Evolutionary conservation across 2,888 invertebrate genomes (phyloP), one percentile per base, ranked within the genome.

Genomic region (Heliothis peltigera): DNA sequence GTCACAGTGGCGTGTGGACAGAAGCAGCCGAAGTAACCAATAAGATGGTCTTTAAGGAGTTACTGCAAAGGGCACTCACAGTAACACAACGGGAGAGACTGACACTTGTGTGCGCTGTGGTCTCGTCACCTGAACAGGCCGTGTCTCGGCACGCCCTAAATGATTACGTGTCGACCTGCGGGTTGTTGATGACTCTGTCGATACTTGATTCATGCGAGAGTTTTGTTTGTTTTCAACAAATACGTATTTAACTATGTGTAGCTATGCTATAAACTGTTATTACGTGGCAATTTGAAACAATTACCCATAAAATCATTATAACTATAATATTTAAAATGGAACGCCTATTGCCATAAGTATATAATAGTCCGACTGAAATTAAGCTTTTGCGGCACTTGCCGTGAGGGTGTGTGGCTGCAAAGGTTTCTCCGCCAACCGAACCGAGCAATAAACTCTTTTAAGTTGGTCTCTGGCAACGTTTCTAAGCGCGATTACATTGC

Each of bases 401-500:
- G 25, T 8, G n/a, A 1, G 18, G 25, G 12, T 2, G 25, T 8
- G n/a, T 1, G 18, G 25, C 12, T 2, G 4, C 21, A 0, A 7
- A 12, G 4, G 28, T n/a, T 25, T 10, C 10, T 15, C 6, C n/a
- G n/a, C 1, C 43, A 18, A 18, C 21, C 6, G n/a, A 15, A 8
- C 7, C 17, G 6, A 25, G 25, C 18, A 52, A 43, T 21, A 18
- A 56, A 21, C 0, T 22, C 15, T 3, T 10, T 1, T 1, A 53
- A 42, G 22, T 8, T 17, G 15, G 4, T 25, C 17, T 21, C 18
- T 35, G 10, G 3, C 1, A 46, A 12, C n/a, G 17, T 15, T 43
- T 10, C 18, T 4, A 12, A 66, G 12, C 7, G 15, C 42, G 4
- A 74, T 43, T 43, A 19, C 4, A 74, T 48, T 48, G 28, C 60